Evolutionary conservation across 2,888 invertebrate genomes (phyloP), one percentile per base, ranked within the genome.

Genomic region (Opisthograptis luteolata): DNA sequence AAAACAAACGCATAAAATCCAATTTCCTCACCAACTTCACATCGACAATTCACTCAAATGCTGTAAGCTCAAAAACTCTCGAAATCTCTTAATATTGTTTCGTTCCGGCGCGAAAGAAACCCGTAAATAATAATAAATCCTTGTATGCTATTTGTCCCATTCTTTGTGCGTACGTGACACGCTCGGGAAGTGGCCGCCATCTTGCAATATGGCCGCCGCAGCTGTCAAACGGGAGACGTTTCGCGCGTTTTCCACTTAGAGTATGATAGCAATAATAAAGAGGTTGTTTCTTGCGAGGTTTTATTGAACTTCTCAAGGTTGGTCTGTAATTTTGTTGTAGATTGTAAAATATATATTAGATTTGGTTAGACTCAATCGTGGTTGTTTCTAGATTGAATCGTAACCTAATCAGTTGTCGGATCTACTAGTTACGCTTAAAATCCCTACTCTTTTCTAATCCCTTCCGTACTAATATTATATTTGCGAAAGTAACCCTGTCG

Each of bases 201-300:
- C 19, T 57, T 62, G 52, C 56, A 60, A 59, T 58, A 64, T 64
- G 62, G 60, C 59, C 13, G 60, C 49, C 59, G 40, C 54, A 48
- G 49, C 63, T 63, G 65, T 65, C 63, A 65, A 59, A 62, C 15
- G 52, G 28, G 55, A 55, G 51, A 53, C 44, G 34, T 44, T 58
- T 56, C 55, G 31, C 57, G 52, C 60, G 42, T 35, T 40, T 60
- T 36, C 36, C 13, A 36, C 36, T 34, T 32, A 30, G 32, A 24
- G 40, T 51, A 43, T 40, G 36, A 32, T 32, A 17, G 39, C 19
- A 39, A 28, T 47, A 39, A 28, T 47, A 55, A 55, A 36, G 47
- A 58, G 48, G 35, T 31, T 43, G 14, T 43, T 28, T 32, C n/a
- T 51, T 39, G 36, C 32, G 24, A 50, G 44, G 40, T 15, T 41